Evolutionary conservation across 1,140 invertebrate species (phyloP), one percentile per base, ranked within the genome.

Genomic region (Drosophila repleta): DNA sequence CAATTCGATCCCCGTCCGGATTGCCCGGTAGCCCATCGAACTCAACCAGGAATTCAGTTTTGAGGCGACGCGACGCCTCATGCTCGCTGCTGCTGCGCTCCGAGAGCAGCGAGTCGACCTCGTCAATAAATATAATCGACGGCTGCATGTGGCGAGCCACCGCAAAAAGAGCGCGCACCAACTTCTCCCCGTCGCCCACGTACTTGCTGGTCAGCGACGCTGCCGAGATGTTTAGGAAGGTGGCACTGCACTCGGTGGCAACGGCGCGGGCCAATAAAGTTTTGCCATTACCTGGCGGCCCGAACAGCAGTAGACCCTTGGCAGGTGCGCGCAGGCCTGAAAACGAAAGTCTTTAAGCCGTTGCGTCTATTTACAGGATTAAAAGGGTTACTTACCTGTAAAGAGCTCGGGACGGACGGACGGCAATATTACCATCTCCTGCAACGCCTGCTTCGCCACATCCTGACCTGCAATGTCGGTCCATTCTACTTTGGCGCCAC

Each of bases 201-300:
- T 98, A 97, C 80, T 99, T 99, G 53, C 98, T 99, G n/a, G 98
- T 99, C n/a, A 99, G 92, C 64, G 97, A 98, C 8, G 98, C 98
- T 10, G 98, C 98, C 74, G 97, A 98, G 87, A 99, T 99, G 49
- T 97, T 98, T 91, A 99, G 99, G 92, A 99, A 99, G 0, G 98
- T 99, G 4, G 98, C 97, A 41, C 95, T 95, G 81, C 95, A 96
- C 91, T 99, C 97, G 13, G 96, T 97, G 1, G 98, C 98, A 15
- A 99, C 97, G 55, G 97, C 96, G 39, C 96, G 94, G 0, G 96
- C 96, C 55, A 99, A 93, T 63, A 99, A 92, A 0, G 98, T 99
- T 92, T 99, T 99, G 43, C 97, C 94, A 79, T 93, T 93, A 0
- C 91, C 91, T 21, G 98, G 98, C 10, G 98, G 98, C 18, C 99